A percentile compares a stretch with the other conserved stretches of the same genome.
phyloP scores from a whole-genome alignment of 2,888 invertebrate species.

The Dicyrtomina minuta region DNA sequence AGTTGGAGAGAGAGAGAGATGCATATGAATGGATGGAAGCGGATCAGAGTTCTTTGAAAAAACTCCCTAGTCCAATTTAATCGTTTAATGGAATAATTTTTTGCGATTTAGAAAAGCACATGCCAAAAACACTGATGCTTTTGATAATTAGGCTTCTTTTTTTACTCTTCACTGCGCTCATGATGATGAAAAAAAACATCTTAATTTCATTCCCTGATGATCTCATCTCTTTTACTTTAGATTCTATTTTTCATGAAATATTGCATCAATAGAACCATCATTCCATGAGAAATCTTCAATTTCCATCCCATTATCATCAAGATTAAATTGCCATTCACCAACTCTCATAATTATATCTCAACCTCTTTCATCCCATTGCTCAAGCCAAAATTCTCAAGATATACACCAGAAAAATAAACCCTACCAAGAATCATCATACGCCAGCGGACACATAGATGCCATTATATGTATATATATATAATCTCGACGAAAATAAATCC shows the following conservation, averaged over 20 bases:
- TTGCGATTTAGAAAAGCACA: constrained; percentile 52
- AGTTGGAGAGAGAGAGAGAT: background rate
- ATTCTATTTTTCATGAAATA: constrained; percentile 37
- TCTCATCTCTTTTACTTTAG: constrained; percentile 30
- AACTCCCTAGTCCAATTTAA: constrained; percentile 49
- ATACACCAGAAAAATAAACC: constrained; percentile 10
- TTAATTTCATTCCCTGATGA: constrained; percentile 45
- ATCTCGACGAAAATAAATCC: background rate
- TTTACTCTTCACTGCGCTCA: constrained; percentile 30
- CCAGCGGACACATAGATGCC: background rate
- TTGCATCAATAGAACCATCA: constrained; percentile 41
- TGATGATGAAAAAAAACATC: constrained; percentile 39
- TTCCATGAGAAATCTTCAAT: constrained; percentile 42
- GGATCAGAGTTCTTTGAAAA: constrained; percentile 42
- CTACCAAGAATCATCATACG: background rate
- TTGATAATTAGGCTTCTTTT: constrained; percentile 53
- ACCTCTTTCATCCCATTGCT: constrained; percentile 35
- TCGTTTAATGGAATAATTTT: constrained; percentile 54
- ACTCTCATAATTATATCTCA: constrained; percentile 43
- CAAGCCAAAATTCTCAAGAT: constrained; percentile 23
- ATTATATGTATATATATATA: no score
- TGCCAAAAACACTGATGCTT: constrained; percentile 54
- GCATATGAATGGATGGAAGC: constrained; percentile 36
- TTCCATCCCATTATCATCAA: constrained; percentile 47
- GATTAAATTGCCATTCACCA: constrained; percentile 41